Conservation (phyloP, 2,888 invertebrate species). For the Spilarctia lutea region DNA sequence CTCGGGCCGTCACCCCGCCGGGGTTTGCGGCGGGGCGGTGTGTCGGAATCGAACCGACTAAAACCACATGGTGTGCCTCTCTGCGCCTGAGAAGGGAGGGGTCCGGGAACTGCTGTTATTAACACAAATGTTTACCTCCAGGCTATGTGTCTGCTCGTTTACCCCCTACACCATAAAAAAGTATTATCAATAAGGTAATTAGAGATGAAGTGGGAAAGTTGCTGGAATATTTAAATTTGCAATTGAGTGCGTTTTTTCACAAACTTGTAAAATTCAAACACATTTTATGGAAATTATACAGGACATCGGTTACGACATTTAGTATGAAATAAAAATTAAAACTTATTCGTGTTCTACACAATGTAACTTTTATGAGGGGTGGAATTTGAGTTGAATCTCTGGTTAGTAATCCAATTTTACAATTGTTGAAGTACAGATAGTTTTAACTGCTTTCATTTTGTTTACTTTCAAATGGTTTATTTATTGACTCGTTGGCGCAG, state of each 20-base stretch:
- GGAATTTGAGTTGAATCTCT: background rate
- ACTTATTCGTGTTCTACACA: background rate
- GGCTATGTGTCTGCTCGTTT: too few species aligned
- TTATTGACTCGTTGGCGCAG: too few species aligned
- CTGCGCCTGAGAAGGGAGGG: too few species aligned
- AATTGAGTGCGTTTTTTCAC: background rate
- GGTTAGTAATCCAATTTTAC: background rate
- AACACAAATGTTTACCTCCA: too few species aligned
- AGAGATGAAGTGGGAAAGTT: background rate
- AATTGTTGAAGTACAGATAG: background rate
- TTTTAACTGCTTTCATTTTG: background rate
- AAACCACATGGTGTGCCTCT: too few species aligned
- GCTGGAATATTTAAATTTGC: background rate
- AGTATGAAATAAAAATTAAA: background rate
- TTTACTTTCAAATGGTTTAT: background rate
- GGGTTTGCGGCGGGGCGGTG: too few species aligned
- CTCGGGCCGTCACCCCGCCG: too few species aligned
- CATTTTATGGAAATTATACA: background rate
- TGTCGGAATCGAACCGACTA: too few species aligned
- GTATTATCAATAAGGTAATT: background rate
- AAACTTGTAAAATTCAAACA: background rate
- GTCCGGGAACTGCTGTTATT: too few species aligned
- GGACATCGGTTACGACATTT: background rate
- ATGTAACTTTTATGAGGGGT: background rate
- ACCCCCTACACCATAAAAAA: too few species aligned